A percentile compares a stretch with the other conserved stretches of the same genome.
Conservation (phyloP, 2,113 vertebrate species). For the Laticauda laticaudata region DNA sequence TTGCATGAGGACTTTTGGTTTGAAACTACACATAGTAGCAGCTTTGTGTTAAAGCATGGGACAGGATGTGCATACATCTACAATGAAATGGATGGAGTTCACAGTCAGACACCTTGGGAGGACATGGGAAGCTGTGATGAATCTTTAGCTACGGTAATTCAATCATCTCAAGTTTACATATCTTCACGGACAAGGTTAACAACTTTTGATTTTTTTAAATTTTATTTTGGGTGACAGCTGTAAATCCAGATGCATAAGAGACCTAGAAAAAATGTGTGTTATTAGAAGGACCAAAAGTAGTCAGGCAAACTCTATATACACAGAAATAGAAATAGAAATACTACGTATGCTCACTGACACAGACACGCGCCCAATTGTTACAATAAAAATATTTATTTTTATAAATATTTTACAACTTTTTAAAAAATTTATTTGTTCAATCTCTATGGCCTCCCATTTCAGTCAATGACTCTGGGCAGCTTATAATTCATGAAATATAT, state of each 20-base stretch:
- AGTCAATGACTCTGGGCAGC: too few relatives aligned
- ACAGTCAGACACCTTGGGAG: not conserved
- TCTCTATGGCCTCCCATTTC: too few relatives aligned
- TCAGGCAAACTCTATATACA: not conserved
- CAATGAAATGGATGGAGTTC: not conserved
- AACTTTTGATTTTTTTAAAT: not conserved
- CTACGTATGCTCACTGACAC: not conserved
- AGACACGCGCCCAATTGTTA: not conserved
- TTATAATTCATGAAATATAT: too few relatives aligned
- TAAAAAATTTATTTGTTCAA: too few relatives aligned
- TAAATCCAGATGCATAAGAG: conserved; percentile 8
- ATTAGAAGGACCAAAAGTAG: not conserved
- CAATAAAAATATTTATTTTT: not conserved
- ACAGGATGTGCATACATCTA: not conserved
- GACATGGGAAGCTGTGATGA: not conserved
- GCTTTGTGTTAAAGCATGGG: not conserved
- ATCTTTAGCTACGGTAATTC: not conserved
- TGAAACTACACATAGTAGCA: not conserved
- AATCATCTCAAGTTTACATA: too few relatives aligned
- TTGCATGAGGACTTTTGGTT: not conserved
- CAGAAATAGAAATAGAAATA: not conserved
- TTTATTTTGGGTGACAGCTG: conserved; percentile 11
- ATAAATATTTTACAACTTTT: too few relatives aligned
- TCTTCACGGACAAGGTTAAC: not conserved
- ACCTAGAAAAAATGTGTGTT: not conserved